These are phyloP conservation scores for Anthopleura xanthogrammica DNA, from an alignment of 92 coral and sea anemone species.

Conservation along the genomic window DNA sequence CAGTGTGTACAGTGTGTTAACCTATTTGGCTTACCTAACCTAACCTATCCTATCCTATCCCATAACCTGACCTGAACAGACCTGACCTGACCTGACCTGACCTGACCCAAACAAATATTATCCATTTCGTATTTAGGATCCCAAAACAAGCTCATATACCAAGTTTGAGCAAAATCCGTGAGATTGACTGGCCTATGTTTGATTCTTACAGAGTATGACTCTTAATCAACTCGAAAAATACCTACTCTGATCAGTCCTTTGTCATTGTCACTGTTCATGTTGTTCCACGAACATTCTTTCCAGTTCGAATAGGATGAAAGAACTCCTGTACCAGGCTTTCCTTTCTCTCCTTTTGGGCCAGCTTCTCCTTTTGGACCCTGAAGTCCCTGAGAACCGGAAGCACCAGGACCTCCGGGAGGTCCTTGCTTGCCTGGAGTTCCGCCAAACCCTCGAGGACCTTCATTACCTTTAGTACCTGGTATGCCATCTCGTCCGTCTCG, in stretches of 20 bases:
- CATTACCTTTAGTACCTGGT: constrained; percentile 32
- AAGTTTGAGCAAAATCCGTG: neutral
- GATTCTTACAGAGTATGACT: too few species aligned
- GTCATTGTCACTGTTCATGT: constrained; percentile 3
- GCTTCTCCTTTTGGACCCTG: neutral
- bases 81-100: too few species aligned
- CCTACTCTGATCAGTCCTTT: constrained; percentile 17
- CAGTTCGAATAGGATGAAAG: constrained; percentile 42
- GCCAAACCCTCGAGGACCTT: constrained; percentile 16
- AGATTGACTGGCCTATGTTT: neutral
- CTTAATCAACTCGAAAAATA: neutral
- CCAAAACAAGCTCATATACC: too few species aligned
- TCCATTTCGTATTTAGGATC: too few species aligned
- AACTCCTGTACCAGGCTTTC: constrained; percentile 19
- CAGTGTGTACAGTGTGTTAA: too few species aligned
- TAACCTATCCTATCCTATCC: too few species aligned
- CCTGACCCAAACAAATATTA: too few species aligned
- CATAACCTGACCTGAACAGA: too few species aligned
- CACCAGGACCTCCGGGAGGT: constrained; percentile 33
- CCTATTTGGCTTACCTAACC: too few species aligned
- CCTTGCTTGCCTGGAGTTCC: constrained; percentile 44
- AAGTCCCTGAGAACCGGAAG: constrained; percentile 29
- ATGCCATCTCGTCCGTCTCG: constrained; percentile 54
- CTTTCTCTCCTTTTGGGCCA: constrained; percentile 16
- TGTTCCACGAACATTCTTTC: constrained; percentile 53